A percentile compares a stretch with the other conserved stretches of the same genome.
Evolutionary conservation across 1,140 invertebrate species (phyloP).

Genomic region (Thereuonema tuberculata): DNA sequence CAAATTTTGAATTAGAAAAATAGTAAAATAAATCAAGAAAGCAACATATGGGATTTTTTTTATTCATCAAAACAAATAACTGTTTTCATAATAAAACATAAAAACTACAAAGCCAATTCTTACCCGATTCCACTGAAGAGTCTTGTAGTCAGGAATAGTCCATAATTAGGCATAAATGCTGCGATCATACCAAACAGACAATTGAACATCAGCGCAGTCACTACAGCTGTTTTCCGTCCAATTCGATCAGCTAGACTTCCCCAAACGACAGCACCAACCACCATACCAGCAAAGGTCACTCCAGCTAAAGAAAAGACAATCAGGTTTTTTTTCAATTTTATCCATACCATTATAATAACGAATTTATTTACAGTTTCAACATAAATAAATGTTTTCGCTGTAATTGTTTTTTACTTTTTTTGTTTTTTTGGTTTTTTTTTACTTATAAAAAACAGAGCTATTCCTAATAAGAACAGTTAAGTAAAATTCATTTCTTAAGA

Average conservation of each 20-base stretch:
- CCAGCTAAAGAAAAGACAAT: slow-evolving; percentile 13
- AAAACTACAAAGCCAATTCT: too few relatives aligned
- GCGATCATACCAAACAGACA: slow-evolving; percentile 33
- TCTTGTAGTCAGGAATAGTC: slow-evolving; percentile 32
- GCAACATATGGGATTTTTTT: too few relatives aligned
- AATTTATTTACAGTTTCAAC: too few relatives aligned
- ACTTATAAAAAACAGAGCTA: not conserved
- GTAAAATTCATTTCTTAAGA: too few relatives aligned
- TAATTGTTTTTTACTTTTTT: too few relatives aligned
- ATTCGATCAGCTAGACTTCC: slow-evolving; percentile 34
- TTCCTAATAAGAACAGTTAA: too few relatives aligned
- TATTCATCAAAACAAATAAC: too few relatives aligned
- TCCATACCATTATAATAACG: not conserved
- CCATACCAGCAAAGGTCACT: slow-evolving; percentile 32
- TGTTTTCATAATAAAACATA: too few relatives aligned
- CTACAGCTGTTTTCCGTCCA: slow-evolving; percentile 32
- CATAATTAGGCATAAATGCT: slow-evolving; percentile 33
- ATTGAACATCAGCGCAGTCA: slow-evolving; percentile 34
- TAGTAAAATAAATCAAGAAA: too few relatives aligned
- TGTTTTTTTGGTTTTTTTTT: too few relatives aligned
- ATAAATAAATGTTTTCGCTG: too few relatives aligned
- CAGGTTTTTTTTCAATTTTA: not conserved
- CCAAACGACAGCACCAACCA: slow-evolving; percentile 38
- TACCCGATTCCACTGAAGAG: slow-evolving; percentile 39
- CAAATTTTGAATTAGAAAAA: too few relatives aligned